Base-by-base conservation (phyloP, 2,888 invertebrate genomes). In the Reticulitermes lucifugus region DNA sequence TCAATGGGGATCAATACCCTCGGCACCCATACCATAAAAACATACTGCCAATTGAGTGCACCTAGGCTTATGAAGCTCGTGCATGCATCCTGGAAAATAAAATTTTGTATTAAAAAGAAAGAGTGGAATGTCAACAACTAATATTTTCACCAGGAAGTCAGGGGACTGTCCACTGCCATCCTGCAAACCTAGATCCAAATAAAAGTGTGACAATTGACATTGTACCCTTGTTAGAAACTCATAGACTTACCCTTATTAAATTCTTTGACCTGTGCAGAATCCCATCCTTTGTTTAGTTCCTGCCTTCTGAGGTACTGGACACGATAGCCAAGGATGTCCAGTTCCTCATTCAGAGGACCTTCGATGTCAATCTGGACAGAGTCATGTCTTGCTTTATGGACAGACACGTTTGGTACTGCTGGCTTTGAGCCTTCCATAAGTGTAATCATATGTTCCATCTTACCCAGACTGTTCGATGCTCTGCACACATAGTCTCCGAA, bases 401-500 rank as follows among this genome's bases (percentile, higher is more conserved):
- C 89, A 88, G 21, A 91, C 85, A 88, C 87, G 79, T 87, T 85
- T 0, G 94, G 94, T 0, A 91, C 90, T 6, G 91, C 90, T 0
- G 94, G 94, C 88, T 93, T 92, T 1, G 90, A 90, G 25, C 94
- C 94, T 88, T 92, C 90, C 81, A 92, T 91, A 79, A 94, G 89
- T 2, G 89, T 90, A 84, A 93, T 92, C 25, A 90, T 89, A 29
- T 92, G 91, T 87, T 92, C 92, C 80, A 93, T 89, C 79, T 89
- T 89, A 29, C 94, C 94, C 87, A 92, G 88, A 79, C 89, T 89
- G 88, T 94, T 94, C 85, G 90, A 89, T 1, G 92, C 93, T 77
- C 90, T 91, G 89, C 94, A 94, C 82, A 91, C 91, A 89, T 93
- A 94, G 83, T 91, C 91, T 41, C 92, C 93, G 85, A 89, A 89